phyloP scores from a whole-genome alignment of 2,888 invertebrate genomes.

The Physocephala rufipes region DNA sequence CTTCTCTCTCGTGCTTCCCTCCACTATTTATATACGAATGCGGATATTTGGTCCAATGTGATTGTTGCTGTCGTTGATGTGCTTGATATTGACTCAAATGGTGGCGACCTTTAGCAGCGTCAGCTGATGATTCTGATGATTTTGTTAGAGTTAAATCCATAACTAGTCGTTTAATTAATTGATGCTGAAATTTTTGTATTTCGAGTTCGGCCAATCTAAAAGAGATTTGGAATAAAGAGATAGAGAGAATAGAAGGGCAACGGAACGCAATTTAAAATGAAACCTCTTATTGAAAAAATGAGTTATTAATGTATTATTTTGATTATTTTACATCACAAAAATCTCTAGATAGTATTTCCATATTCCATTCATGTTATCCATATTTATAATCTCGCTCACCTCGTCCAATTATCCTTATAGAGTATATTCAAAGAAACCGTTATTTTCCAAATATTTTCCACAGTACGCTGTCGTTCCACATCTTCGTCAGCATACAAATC shows the following conservation, averaged over 20 bases:
- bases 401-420: slow-evolving; percentile 86
- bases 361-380: no score
- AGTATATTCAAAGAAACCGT: slow-evolving; percentile 85
- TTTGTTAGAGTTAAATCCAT: slow-evolving; percentile 71
- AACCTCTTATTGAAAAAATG: no score
- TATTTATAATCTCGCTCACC: slow-evolving; percentile 68
- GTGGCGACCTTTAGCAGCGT: slow-evolving; percentile 11
- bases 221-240: no score
- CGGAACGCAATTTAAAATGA: no score
- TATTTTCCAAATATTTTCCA: slow-evolving; percentile 88
- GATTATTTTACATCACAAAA: no score
- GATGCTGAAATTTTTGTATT: slow-evolving; percentile 76
- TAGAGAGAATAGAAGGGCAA: background rate
- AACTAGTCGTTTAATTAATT: slow-evolving; percentile 76
- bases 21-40: slow-evolving; percentile 1
- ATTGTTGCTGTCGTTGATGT: slow-evolving; percentile 66
- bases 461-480: slow-evolving; percentile 72
- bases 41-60: slow-evolving; percentile 24
- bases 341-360: no score
- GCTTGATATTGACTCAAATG: slow-evolving; percentile 43
- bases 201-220: slow-evolving; percentile 56
- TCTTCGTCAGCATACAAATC: slow-evolving; percentile 50
- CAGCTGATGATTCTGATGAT: slow-evolving; percentile 1
- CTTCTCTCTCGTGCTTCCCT: background rate
- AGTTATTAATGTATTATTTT: no score